Evolutionary conservation across 2,113 vertebrate genomes (phyloP), one percentile per base, ranked within the genome.

Genomic region (Ovibos moschatus): DNA sequence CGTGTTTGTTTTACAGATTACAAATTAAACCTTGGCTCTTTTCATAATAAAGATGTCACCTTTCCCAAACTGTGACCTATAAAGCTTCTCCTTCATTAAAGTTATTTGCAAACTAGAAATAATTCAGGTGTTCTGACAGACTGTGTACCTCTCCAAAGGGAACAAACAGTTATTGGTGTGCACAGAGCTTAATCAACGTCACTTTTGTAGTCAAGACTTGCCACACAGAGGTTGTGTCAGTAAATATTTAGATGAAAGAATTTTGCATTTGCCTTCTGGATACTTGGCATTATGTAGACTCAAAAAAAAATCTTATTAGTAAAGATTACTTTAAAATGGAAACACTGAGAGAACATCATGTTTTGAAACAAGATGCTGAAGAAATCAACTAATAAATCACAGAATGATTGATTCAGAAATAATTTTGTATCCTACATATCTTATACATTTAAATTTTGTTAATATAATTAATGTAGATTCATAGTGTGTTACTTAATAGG

Each of bases 111-210:
- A 57, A 57, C 36, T 53, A 81, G 51, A 89, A 74, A 71, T 92
- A 93, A 92, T 64, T 95, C 67, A 79, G 55, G 27, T 93, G 45
- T 78, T 96, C 83, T 94, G 95, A 79, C 55, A 95, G 79, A 62
- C 12, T 92, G 36, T 62, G 57, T 23, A 55, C n/a, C 30, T 91
- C 76, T 88, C 33, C 14, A 78, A 90, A n/a, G 55, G 16, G 81
- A 94, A 91, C 79, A 93, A 95, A 53, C 19, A 95, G 64, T 93
- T 43, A 89, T 14, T 87, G 71, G 43, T 74, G 33, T 58, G 45
- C n/a, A 87, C 15, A 95, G 55, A 71, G 50, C 30, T 82, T 43
- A 67, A 55, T 81, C 81, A 55, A 84, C 5, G 12, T 40, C 43
- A 87, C 19, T 60, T 94, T 71, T 27, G 16, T 45, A 81, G 86